phyloP scores from a whole-genome alignment of 2,888 invertebrate species.

The Hydropsyche betteni region DNA sequence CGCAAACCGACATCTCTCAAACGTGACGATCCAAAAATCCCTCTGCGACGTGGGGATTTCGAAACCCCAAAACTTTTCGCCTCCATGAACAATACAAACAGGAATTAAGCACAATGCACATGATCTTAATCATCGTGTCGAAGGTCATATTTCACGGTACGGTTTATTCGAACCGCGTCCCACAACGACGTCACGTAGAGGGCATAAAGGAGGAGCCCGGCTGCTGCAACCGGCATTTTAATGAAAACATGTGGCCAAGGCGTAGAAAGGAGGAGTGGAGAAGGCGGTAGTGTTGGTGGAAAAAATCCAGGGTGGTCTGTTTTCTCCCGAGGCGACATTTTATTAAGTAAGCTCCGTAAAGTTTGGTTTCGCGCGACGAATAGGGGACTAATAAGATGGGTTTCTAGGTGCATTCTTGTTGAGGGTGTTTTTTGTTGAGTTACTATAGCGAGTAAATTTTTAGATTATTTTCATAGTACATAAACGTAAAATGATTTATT shows the following conservation, averaged over 20 bases:
- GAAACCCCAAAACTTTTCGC: too few relatives aligned
- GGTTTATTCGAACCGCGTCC: constrained; percentile 10
- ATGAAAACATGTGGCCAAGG: constrained; percentile 30
- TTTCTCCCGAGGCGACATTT: background rate
- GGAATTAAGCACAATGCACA: background rate
- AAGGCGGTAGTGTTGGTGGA: background rate
- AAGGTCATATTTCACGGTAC: constrained; percentile 16
- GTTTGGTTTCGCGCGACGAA: background rate
- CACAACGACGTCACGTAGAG: constrained; percentile 30
- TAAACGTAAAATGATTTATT: too few relatives aligned
- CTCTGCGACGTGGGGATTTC: too few relatives aligned
- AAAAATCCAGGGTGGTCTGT: background rate
- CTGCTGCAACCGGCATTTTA: constrained; percentile 33
- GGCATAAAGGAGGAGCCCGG: background rate
- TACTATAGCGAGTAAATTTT: too few relatives aligned
- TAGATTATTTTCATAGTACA: too few relatives aligned
- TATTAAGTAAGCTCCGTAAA: constrained; percentile 18
- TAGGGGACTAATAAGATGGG: too few relatives aligned
- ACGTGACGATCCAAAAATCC: too few relatives aligned
- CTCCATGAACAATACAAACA: background rate
- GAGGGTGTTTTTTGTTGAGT: too few relatives aligned
- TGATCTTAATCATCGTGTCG: constrained; percentile 21
- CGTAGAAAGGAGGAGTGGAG: background rate
- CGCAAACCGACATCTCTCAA: too few relatives aligned
- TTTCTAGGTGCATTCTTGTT: too few relatives aligned